phyloP scores from a whole-genome alignment of 2,113 vertebrate genomes.

The Hyla sarda region DNA sequence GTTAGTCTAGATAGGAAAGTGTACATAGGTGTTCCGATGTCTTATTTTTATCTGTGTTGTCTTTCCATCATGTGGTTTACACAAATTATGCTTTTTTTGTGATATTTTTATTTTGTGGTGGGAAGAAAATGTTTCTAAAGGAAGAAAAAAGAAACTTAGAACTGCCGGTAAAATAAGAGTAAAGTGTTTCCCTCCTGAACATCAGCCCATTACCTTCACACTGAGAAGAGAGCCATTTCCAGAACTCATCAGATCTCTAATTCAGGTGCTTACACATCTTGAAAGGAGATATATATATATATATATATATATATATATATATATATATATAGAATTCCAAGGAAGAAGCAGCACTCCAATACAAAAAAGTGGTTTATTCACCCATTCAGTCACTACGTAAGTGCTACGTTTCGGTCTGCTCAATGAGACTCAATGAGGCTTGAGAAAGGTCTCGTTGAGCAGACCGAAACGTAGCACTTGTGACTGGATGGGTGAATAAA shows the following conservation, averaged over 20 bases:
- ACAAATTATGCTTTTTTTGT: background rate
- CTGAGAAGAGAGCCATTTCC: background rate
- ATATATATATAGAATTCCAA: too few relatives aligned
- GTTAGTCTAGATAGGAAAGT: slow-evolving; percentile 4
- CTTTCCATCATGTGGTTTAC: background rate
- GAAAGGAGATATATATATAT: too few relatives aligned
- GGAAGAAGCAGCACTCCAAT: too few relatives aligned
- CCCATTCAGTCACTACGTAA: too few relatives aligned
- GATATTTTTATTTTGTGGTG: slow-evolving; percentile 7
- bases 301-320: too few relatives aligned
- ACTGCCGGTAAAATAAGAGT: background rate
- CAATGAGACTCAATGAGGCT: too few relatives aligned
- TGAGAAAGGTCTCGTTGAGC: too few relatives aligned
- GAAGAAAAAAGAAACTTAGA: background rate
- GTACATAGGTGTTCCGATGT: background rate
- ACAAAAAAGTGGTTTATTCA: too few relatives aligned
- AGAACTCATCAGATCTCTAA: background rate
- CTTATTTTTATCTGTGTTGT: slow-evolving; percentile 1
- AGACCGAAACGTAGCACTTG: too few relatives aligned
- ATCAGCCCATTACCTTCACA: background rate
- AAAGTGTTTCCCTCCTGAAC: background rate
- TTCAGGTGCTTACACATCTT: too few relatives aligned
- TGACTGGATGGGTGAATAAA: too few relatives aligned
- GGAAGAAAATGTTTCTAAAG: background rate
- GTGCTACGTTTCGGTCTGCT: too few relatives aligned